Base-by-base conservation (phyloP, 2,888 invertebrate species). In the Piscicola geometra region DNA sequence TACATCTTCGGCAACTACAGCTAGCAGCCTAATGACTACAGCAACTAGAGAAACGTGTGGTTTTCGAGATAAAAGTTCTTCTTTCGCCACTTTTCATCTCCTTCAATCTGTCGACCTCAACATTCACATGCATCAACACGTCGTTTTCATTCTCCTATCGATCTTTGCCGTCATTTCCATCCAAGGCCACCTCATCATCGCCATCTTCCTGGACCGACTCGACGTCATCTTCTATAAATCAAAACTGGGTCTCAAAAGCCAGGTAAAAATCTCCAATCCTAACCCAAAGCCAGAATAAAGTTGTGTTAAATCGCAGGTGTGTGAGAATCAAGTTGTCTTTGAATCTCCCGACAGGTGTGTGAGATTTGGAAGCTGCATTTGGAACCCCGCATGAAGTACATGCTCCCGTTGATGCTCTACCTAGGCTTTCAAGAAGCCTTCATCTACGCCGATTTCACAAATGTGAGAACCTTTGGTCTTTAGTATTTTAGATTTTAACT, bases 351-450 rank as follows among this genome's bases (percentile, higher is more conserved):
- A 33, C 77, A 78, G 75, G 47, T 78, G 28, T 60, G 73, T 35
- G 79, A 82, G 15, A 79, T 83, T 1, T 67, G 80, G 5, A 73
- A 77, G 5, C 81, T 83, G 77, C 79, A 82, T 71, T 41, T 78
- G 0, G 80, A 82, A 72, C 75, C 76, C n/a, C 77, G 80, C 71
- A 82, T 83, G 79, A 75, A 81, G 47, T 78, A 83, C 64, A 77
- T 83, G 32, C 71, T 82, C 12, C 79, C 81, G 3, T 71, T 83
- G 15, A 79, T 82, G 71, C 74, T 82, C 68, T 84, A 82, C 79
- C 81, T 81, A 12, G 80, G 80, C 56, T 79, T 83, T 75, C 80
- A 82, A 75, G 80, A 82, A 76, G 82, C 81, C 68, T 84, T 83
- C 75, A 80, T 83, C n/a, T 81, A 81, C 71, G 83, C 82, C 3